phyloP scores from a whole-genome alignment of 2,888 invertebrate species.

The Aricia artaxerxes region DNA sequence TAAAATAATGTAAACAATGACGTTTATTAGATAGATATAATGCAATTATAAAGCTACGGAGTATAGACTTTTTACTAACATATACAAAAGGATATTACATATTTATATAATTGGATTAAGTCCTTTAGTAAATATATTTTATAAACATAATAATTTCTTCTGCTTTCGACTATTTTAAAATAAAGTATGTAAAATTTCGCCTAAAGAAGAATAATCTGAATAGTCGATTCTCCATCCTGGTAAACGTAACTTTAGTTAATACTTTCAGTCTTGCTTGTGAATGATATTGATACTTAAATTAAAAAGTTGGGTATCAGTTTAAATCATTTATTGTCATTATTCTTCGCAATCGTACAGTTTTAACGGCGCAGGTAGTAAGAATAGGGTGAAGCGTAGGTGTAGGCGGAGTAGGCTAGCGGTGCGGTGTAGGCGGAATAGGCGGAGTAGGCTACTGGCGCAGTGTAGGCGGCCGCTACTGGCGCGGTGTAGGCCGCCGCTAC shows the following conservation, averaged over 20 bases:
- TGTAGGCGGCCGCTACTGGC: constrained; percentile 51
- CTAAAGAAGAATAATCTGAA: no score
- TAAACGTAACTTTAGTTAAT: no score
- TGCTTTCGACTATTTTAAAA: no score
- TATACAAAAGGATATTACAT: no score
- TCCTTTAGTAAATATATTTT: no score
- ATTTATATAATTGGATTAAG: no score
- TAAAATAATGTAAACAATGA: not conserved
- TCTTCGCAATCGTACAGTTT: not conserved
- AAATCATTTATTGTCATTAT: not conserved
- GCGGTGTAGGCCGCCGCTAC: constrained; percentile 54
- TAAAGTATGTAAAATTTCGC: no score
- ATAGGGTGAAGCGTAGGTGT: constrained; percentile 52
- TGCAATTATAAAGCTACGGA: not conserved
- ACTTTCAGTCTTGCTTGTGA: no score
- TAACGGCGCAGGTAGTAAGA: constrained; percentile 48
- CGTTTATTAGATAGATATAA: not conserved
- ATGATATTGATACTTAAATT: not conserved
- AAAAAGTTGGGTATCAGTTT: not conserved
- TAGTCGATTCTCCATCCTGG: no score
- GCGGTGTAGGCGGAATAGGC: constrained; percentile 53
- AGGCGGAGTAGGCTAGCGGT: constrained; percentile 54
- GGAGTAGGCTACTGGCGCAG: constrained; percentile 54
- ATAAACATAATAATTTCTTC: no score
- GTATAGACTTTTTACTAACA: not conserved